Conservation (phyloP, 2,888 invertebrate genomes). For the Andrena camellia region DNA sequence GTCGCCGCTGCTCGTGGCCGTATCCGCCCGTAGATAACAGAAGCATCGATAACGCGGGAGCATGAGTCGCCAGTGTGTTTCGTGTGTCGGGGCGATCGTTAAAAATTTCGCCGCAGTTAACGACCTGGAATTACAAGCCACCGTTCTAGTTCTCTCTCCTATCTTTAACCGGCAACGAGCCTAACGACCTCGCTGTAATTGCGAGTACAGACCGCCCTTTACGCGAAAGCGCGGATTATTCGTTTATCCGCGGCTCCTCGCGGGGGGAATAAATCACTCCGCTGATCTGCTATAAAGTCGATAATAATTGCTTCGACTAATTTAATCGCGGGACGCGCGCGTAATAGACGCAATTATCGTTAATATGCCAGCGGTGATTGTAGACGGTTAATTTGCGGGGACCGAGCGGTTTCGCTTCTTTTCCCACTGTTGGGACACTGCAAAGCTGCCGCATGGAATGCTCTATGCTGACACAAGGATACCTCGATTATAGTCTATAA, state of each 20-base stretch:
- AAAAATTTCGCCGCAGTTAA: slow-evolving; percentile 37
- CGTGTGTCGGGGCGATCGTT: slow-evolving; percentile 18
- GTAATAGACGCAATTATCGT: slow-evolving; percentile 10
- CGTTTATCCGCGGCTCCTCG: slow-evolving; percentile 7
- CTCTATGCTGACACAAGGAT: not conserved
- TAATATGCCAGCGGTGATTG: slow-evolving; percentile 33
- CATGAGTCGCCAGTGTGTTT: not conserved
- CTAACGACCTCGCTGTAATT: slow-evolving; percentile 31
- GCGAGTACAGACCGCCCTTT: slow-evolving; percentile 6
- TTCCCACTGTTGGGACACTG: slow-evolving; percentile 7
- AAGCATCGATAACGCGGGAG: slow-evolving; percentile 29
- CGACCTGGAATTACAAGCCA: slow-evolving; percentile 36
- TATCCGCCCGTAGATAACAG: slow-evolving; percentile 21
- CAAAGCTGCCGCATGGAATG: slow-evolving; percentile 13
- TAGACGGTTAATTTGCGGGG: not conserved
- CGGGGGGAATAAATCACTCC: slow-evolving; percentile 14
- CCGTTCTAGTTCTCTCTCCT: slow-evolving; percentile 3
- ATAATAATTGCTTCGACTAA: slow-evolving; percentile 39
- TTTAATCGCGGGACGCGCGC: slow-evolving; percentile 16
- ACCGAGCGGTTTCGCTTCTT: not conserved
- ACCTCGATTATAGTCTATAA: not conserved
- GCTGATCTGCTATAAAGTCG: slow-evolving; percentile 28
- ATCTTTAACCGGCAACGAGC: slow-evolving; percentile 12
- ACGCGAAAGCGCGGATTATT: slow-evolving; percentile 37
- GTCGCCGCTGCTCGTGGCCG: not conserved